These are phyloP conservation scores for Gonatopus flavifemur DNA, from an alignment of 1,140 invertebrate species.

Conservation along the genomic window DNA sequence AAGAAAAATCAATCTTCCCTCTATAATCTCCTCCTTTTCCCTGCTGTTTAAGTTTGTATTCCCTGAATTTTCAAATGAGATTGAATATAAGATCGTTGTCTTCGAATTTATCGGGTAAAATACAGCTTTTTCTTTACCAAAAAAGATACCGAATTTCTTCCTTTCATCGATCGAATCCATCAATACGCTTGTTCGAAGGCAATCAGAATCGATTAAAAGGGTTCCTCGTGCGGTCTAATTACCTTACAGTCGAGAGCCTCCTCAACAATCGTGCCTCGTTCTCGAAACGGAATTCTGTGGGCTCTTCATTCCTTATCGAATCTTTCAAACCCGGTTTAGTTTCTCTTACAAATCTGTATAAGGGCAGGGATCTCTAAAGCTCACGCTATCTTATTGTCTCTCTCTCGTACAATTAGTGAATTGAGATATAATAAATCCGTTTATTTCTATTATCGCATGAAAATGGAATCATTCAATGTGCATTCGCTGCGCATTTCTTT, in stretches of 20 bases:
- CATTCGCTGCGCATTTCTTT: too few species aligned
- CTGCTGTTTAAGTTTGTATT: too few species aligned
- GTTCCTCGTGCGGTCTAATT: slow-evolving; percentile 14
- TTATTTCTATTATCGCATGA: slow-evolving; percentile 7
- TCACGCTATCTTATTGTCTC: slow-evolving; percentile 7
- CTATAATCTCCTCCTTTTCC: too few species aligned
- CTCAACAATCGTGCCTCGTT: slow-evolving; percentile 14
- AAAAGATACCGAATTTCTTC: too few species aligned
- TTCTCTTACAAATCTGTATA: slow-evolving; percentile 4
- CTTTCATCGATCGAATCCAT: slow-evolving; percentile 18
- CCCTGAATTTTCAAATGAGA: too few species aligned
- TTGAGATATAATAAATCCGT: too few species aligned
- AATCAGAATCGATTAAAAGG: slow-evolving; percentile 16
- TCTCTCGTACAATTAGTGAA: neutral
- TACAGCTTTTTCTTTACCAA: too few species aligned
- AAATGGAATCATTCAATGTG: too few species aligned
- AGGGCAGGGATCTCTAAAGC: slow-evolving; percentile 11
- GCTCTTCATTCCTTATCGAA: slow-evolving; percentile 21
- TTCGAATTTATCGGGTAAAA: too few species aligned
- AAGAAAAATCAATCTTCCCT: slow-evolving; percentile 12
- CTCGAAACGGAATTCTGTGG: slow-evolving; percentile 16
- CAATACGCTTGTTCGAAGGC: slow-evolving; percentile 6
- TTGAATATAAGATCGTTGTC: too few species aligned
- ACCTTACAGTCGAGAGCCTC: slow-evolving; percentile 16
- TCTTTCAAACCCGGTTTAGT: slow-evolving; percentile 11